Evolutionary conservation across 2,797 vertebrate genomes (phyloP).

Genomic region (Schizothorax lantsangensis): DNA sequence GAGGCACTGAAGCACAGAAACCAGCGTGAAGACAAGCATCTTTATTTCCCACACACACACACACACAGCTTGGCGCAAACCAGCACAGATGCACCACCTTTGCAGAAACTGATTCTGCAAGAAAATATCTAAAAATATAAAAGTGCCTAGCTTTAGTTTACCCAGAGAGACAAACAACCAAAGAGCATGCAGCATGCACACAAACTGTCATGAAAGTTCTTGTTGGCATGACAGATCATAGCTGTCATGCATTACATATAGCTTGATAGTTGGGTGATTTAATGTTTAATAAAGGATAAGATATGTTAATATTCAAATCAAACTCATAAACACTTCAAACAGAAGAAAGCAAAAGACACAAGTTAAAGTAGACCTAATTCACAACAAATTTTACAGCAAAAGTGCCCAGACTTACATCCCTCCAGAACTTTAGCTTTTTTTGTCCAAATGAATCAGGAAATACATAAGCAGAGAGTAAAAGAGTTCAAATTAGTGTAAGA

Average conservation of each 20-base stretch:
- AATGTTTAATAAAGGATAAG: conserved; percentile 58
- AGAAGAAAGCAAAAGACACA: conserved; percentile 47
- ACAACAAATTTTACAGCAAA: conserved; percentile 72
- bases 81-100: conserved; percentile 10
- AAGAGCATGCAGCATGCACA: conserved; percentile 47
- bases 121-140: conserved; percentile 33
- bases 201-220: not conserved
- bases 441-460: conserved; percentile 85
- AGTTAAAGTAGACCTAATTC: conserved; percentile 53
- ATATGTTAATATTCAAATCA: conserved; percentile 68
- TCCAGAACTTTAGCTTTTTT: conserved; percentile 97
- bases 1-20: conserved; percentile 84
- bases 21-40: conserved; percentile 3
- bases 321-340: conserved; percentile 56
- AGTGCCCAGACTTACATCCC: conserved; percentile 90
- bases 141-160: conserved; percentile 2
- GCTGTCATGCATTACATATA: conserved; percentile 36
- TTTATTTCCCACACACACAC: conserved; percentile 9
- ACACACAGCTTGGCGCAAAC: conserved; percentile 28
- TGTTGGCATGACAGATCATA: conserved; percentile 47
- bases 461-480: conserved; percentile 84
- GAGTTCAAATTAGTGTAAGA: conserved; percentile 83
- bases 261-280: not conserved
- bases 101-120: conserved; percentile 36
- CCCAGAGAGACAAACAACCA: conserved; percentile 23